These are phyloP conservation scores for Eledona agricola DNA, from an alignment of 2,888 invertebrate species.

Conservation along the genomic window DNA sequence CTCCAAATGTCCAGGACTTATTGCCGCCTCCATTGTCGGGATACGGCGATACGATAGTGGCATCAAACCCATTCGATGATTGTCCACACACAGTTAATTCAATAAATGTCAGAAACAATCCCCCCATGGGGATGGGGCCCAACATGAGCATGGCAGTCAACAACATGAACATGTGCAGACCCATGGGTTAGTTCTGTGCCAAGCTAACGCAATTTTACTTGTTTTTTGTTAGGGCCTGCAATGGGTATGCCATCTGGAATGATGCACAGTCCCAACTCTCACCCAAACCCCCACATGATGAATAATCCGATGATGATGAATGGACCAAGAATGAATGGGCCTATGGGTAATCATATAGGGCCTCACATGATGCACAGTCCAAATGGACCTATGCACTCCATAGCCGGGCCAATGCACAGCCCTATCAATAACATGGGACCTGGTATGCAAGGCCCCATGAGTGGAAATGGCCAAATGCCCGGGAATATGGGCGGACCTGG, in stretches of 20 bases:
- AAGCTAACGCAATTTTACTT: neutral
- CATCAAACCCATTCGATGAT: constrained; percentile 95
- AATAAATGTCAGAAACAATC: constrained; percentile 55
- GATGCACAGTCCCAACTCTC: constrained; percentile 62
- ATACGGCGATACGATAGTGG: constrained; percentile 92
- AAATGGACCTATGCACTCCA: constrained; percentile 67
- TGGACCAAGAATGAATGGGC: constrained; percentile 60
- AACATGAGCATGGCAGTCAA: constrained; percentile 70
- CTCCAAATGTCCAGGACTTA: constrained; percentile 79
- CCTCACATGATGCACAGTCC: constrained; percentile 69
- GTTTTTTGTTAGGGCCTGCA: constrained; percentile 40
- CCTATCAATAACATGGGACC: constrained; percentile 75
- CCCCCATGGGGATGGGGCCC: constrained; percentile 58
- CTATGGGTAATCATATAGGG: constrained; percentile 56
- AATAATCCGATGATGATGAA: constrained; percentile 63
- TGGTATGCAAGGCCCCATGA: constrained; percentile 70
- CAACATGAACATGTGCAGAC: constrained; percentile 67
- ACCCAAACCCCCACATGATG: constrained; percentile 56
- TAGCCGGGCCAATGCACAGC: constrained; percentile 66
- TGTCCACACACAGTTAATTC: constrained; percentile 69
- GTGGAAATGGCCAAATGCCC: constrained; percentile 67
- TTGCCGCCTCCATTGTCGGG: constrained; percentile 87
- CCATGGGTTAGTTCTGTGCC: constrained; percentile 64
- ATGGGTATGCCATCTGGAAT: constrained; percentile 60
- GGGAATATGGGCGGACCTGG: constrained; percentile 68